Conservation (phyloP, 2,797 vertebrate species). For the Falco novaeseelandiae region DNA sequence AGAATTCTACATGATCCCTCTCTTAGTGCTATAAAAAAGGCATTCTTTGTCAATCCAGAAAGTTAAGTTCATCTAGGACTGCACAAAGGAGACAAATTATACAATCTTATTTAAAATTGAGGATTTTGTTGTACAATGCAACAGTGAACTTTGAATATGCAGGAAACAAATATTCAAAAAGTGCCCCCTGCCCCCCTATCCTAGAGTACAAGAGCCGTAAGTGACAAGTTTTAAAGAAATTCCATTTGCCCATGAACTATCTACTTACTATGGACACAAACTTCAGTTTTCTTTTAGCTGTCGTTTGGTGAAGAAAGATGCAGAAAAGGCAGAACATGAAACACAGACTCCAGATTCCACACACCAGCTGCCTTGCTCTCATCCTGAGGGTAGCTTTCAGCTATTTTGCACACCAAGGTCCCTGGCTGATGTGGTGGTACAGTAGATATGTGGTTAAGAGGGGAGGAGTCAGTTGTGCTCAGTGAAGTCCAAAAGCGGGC, state of each 20-base stretch:
- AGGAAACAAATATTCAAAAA: not conserved
- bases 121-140: not conserved
- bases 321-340: constrained; percentile 51
- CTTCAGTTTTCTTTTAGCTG: constrained; percentile 70
- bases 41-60: not conserved
- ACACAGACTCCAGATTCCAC: not conserved
- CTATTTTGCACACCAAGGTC: not conserved
- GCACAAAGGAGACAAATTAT: not conserved
- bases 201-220: not conserved
- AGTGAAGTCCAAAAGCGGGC: not conserved
- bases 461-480: constrained; percentile 45
- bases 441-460: not conserved
- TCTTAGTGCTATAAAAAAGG: not conserved
- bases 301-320: not conserved
- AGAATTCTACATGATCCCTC: not conserved
- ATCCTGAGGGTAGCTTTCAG: constrained; percentile 26
- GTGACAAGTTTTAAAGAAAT: not conserved
- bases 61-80: not conserved
- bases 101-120: not conserved
- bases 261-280: constrained; percentile 71
- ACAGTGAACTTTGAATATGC: not conserved
- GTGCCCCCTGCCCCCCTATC: not conserved
- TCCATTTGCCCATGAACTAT: not conserved
- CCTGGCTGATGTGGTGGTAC: not conserved
- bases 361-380: not conserved